phyloP scores from a whole-genome alignment of 2,113 vertebrate genomes.

The Neotragus pygmaeus region DNA sequence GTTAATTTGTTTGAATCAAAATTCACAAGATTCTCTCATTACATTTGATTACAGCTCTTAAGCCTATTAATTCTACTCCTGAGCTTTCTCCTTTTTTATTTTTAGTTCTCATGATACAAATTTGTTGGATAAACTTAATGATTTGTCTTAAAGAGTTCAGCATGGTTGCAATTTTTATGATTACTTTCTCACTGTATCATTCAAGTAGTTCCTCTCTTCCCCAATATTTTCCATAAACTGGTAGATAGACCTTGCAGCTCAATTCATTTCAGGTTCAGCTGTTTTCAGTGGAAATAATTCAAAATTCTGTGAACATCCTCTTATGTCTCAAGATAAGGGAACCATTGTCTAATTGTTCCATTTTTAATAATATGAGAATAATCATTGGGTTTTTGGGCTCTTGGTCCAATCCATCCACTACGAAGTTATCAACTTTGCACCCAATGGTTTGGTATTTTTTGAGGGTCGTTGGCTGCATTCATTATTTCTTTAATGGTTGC shows the following conservation, averaged over 20 bases:
- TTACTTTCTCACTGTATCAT: not conserved
- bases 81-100: not conserved
- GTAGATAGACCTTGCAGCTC: not conserved
- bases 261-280: not conserved
- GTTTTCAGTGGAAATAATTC: not conserved
- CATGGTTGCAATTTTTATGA: not conserved
- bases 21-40: not conserved
- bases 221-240: not conserved
- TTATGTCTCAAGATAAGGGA: not conserved
- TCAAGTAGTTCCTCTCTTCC: slow-evolving; percentile 6
- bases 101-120: not conserved
- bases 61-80: not conserved
- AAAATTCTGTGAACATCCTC: not conserved
- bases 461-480: not conserved
- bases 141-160: not conserved
- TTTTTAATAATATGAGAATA: not conserved
- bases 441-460: not conserved
- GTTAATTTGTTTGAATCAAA: not conserved
- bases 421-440: not conserved
- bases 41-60: not conserved
- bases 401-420: not conserved
- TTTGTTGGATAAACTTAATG: not conserved
- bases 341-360: not conserved
- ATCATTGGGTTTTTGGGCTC: not conserved
- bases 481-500: not conserved